Evolutionary conservation across 2,888 invertebrate genomes (phyloP), one percentile per base, ranked within the genome.

Genomic region (Linhomoeus sp.): DNA sequence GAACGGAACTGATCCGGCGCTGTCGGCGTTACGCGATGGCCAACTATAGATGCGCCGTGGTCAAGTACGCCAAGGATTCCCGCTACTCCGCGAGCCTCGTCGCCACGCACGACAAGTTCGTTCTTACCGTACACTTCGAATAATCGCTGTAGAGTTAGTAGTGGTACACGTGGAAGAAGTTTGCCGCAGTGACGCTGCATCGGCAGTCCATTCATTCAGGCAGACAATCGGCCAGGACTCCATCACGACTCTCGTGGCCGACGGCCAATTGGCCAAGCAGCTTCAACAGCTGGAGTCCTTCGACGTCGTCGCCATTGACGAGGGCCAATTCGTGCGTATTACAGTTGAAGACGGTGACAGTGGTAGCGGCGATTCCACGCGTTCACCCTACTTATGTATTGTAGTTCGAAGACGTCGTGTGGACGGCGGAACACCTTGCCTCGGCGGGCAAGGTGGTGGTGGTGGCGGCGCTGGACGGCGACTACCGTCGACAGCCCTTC

Each of bases 321-420:
- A 75, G 58, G 75, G 74, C 45, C 75, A 75, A 55, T 75, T 75
- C 66, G 75, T 75, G 63, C 70, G 73, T 61, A n/a, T 9, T 5
- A 29, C n/a, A n/a, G n/a, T n/a, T n/a, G n/a, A n/a, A n/a, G n/a
- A n/a, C n/a, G n/a, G n/a, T n/a, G n/a, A n/a, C n/a, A n/a, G n/a
- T n/a, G n/a, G n/a, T n/a, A n/a, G n/a, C n/a, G n/a, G n/a, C n/a
- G n/a, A n/a, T n/a, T n/a, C n/a, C n/a, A n/a, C n/a, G n/a, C n/a
- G n/a, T n/a, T n/a, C n/a, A n/a, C n/a, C n/a, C n/a, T n/a, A n/a
- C n/a, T n/a, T n/a, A n/a, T n/a, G n/a, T n/a, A n/a, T n/a, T 57
- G 29, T 55, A 71, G 72, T 73, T 72, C 58, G 67, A 70, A 17
- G 72, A 73, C 58, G 62, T 69, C 3, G 69, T 72, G 1, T 53